Evolutionary conservation across 2,797 vertebrate species (phyloP).

Genomic region (Gallinago nigripennis): DNA sequence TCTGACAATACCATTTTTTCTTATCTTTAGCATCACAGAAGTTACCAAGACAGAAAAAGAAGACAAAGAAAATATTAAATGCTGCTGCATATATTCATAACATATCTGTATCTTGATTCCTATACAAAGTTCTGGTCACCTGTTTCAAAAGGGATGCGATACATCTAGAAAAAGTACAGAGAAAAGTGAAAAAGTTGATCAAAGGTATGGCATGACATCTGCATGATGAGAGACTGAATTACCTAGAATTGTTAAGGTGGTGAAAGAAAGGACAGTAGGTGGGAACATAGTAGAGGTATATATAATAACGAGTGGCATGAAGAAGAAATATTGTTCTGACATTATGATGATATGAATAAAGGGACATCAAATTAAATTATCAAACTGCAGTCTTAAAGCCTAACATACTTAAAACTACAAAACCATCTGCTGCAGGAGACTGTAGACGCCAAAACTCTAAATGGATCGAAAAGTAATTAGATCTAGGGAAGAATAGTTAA

Average conservation of each 20-base stretch:
- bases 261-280: background rate
- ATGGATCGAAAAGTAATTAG: background rate
- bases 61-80: background rate
- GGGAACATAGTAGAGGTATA: background rate
- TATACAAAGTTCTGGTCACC: background rate
- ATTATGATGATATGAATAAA: background rate
- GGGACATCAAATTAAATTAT: background rate
- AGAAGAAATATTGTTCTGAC: background rate
- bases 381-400: background rate
- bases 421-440: background rate
- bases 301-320: background rate
- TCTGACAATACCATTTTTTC: background rate
- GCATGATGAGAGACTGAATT: background rate
- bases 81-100: background rate
- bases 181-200: background rate
- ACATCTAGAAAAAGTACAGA: background rate
- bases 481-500: background rate
- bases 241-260: background rate
- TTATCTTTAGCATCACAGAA: background rate
- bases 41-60: background rate
- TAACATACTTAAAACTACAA: background rate
- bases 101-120: background rate
- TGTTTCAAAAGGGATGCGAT: background rate
- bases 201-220: background rate
- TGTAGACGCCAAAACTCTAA: background rate